These are phyloP conservation scores for Cydia pomonella DNA, from an alignment of 1,140 invertebrate genomes.

Conservation along the genomic window DNA sequence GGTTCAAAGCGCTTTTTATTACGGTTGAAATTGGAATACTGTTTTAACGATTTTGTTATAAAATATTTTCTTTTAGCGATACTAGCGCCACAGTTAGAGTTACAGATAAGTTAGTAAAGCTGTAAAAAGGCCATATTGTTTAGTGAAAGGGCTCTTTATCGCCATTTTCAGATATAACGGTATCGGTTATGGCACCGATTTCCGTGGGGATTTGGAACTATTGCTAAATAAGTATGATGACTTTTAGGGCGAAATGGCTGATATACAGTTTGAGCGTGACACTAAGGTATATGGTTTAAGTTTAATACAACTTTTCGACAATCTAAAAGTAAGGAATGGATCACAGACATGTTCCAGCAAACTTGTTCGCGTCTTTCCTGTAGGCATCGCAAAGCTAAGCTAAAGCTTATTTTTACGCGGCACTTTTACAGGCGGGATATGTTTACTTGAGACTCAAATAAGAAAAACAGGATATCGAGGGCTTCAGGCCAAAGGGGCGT, in stretches of 20 bases:
- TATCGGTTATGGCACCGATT: conserved; percentile 6
- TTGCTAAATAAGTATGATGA: neutral
- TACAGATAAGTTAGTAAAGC: neutral
- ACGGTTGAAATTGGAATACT: neutral
- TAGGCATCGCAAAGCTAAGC: too few relatives aligned
- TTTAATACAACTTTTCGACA: too few relatives aligned
- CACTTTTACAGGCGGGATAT: too few relatives aligned
- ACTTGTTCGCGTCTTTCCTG: too few relatives aligned
- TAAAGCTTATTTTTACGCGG: too few relatives aligned
- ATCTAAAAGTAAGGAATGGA: too few relatives aligned
- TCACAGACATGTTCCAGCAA: too few relatives aligned
- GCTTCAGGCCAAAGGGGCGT: too few relatives aligned
- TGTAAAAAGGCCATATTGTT: conserved; percentile 10
- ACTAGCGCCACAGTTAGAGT: neutral
- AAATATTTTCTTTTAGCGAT: neutral
- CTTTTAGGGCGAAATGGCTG: neutral
- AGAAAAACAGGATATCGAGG: too few relatives aligned
- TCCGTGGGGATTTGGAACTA: neutral
- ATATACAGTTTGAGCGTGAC: neutral
- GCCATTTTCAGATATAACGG: conserved; percentile 9
- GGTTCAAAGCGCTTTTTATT: neutral
- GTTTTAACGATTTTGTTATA: neutral
- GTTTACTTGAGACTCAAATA: too few relatives aligned
- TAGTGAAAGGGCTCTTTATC: neutral
- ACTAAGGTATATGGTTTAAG: too few relatives aligned